A percentile compares a stretch with the other conserved stretches of the same genome.
phyloP scores from a whole-genome alignment of 2,888 invertebrate genomes.

The Zele albiditarsus region DNA sequence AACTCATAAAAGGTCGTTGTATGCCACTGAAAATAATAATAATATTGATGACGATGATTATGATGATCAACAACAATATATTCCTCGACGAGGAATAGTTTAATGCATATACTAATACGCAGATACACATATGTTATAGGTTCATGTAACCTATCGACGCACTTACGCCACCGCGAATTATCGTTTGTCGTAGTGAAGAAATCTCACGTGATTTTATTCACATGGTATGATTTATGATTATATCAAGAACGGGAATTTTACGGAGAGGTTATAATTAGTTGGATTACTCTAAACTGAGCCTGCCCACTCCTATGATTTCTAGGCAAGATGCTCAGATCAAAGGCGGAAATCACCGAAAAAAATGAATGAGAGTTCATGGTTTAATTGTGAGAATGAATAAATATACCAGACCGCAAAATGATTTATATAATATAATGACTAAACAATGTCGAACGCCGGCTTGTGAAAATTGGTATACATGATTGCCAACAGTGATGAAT shows the following conservation, averaged over 20 bases:
- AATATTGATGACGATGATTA: conserved; percentile 1
- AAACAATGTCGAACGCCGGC: no score
- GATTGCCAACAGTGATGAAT: no score
- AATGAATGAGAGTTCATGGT: background rate
- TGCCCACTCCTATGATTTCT: background rate
- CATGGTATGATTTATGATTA: background rate
- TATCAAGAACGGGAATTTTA: background rate
- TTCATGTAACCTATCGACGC: background rate
- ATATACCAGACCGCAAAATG: background rate
- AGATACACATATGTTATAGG: background rate
- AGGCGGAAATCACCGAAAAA: background rate
- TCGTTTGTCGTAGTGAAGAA: conserved; percentile 13
- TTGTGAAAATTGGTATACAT: no score
- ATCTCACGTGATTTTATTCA: conserved; percentile 12
- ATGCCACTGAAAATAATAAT: background rate
- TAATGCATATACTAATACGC: background rate
- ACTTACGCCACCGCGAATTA: conserved; percentile 15
- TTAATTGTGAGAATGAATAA: background rate
- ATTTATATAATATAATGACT: no score
- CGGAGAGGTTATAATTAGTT: background rate
- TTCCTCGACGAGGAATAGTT: background rate
- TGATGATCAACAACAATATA: conserved; percentile 21
- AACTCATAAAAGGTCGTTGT: conserved; percentile 22
- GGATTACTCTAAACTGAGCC: no score
- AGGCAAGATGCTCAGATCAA: background rate